These are phyloP conservation scores for Hypomecis punctinalis DNA, from an alignment of 2,888 invertebrate genomes.

Conservation along the genomic window DNA sequence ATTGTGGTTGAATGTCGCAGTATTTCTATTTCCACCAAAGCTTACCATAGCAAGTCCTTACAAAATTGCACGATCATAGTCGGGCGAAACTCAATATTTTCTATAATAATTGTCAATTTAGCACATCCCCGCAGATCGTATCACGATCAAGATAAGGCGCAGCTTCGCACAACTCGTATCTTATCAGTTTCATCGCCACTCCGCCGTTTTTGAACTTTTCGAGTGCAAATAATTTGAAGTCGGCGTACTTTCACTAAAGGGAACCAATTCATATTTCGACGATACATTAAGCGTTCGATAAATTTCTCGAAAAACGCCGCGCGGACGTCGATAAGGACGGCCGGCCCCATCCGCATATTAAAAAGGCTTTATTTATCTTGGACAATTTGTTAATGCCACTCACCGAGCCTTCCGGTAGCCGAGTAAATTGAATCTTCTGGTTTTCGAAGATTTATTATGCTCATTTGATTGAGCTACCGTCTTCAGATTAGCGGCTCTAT, in stretches of 20 bases:
- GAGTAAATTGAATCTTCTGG: conserved; percentile 83
- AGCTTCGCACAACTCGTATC: conserved; percentile 39
- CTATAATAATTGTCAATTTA: conserved; percentile 28
- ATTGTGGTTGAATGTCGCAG: too few species aligned
- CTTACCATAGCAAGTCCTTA: background rate
- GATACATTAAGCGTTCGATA: conserved; percentile 77
- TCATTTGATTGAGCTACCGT: conserved; percentile 77
- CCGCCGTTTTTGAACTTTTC: conserved; percentile 62
- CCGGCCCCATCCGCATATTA: conserved; percentile 63
- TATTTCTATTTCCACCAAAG: background rate
- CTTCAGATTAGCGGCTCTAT: conserved; percentile 73
- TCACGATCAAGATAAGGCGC: conserved; percentile 28
- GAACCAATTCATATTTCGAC: conserved; percentile 76
- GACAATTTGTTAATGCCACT: conserved; percentile 84
- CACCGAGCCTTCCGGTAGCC: conserved; percentile 78
- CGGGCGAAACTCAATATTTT: conserved; percentile 20
- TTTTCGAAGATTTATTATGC: conserved; percentile 75
- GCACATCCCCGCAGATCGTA: conserved; percentile 30
- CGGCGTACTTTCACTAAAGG: conserved; percentile 72
- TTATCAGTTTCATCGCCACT: conserved; percentile 55
- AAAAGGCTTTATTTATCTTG: conserved; percentile 82
- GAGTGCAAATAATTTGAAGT: conserved; percentile 71
- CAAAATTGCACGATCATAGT: conserved; percentile 12
- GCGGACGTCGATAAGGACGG: conserved; percentile 56
- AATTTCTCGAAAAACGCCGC: conserved; percentile 70